Base-by-base conservation (phyloP, 2,888 invertebrate genomes). In the Resseliella maxima region DNA sequence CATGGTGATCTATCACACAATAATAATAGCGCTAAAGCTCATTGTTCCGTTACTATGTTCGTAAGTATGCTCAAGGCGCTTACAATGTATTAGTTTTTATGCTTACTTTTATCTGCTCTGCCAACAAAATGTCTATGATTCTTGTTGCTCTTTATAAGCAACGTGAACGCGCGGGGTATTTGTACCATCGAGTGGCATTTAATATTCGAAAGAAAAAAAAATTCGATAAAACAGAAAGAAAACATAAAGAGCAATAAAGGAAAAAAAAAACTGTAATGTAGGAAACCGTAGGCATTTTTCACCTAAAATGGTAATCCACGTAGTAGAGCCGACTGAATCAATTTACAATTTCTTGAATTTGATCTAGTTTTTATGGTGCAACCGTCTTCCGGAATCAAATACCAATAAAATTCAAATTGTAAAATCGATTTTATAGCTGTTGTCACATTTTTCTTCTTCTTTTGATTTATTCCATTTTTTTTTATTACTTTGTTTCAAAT, bases 221-320 rank as follows among this genome's bases (percentile, higher is more conserved):
- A 27, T n/a, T n/a, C n/a, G n/a, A n/a, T n/a, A 72, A 0, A 59
- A 59, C 59, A 59, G 18, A 8, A 24, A 59, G 2, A 59, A 59
- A n/a, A n/a, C n/a, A n/a, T 6, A 59, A 59, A 24, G 2, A 59
- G 3, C 1, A 59, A 24, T 24, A 72, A 15, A 72, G 72, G 15
- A 72, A 31, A 31, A 31, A 59, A 59, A 59, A 41, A 2, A 27
- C 24, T 59, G 24, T 27, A 15, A 72, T 31, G 72, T 35, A 72
- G 72, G 72, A 72, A 72, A 72, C 72, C 72, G 72, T 72, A 72
- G 72, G 35, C 72, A 72, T 72, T 72, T 72, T 72, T 72, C 72
- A 31, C 72, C 72, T 72, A 72, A 72, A 72, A 72, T 72, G 72
- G 72, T 31, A 72, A 72, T 31, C 10, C 46, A 59, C 31, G 18